phyloP scores from a whole-genome alignment of 2,888 invertebrate genomes.

The Hemithea aestivaria region DNA sequence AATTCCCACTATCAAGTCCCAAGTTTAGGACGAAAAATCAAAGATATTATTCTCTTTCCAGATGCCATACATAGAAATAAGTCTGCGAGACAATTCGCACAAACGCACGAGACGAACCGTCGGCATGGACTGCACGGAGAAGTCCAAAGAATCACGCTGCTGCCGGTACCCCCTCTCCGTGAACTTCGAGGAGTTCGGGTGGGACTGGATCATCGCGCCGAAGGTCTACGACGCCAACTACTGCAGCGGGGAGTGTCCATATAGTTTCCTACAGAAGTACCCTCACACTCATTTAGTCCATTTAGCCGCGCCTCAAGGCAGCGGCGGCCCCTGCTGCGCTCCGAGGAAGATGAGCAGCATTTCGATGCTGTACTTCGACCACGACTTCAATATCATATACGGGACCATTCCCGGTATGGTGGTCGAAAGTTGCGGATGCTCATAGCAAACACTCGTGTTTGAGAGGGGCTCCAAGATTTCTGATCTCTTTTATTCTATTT shows the following conservation, averaged over 20 bases:
- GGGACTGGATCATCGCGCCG: slow-evolving; percentile 99
- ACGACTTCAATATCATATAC: slow-evolving; percentile 91
- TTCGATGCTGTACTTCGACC: slow-evolving; percentile 94
- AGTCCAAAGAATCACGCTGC: slow-evolving; percentile 89
- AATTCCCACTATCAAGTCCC: too few species aligned
- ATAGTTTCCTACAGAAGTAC: slow-evolving; percentile 90
- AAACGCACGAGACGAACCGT: slow-evolving; percentile 87
- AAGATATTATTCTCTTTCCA: slow-evolving; percentile 37
- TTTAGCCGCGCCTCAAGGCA: slow-evolving; percentile 86
- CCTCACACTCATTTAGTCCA: slow-evolving; percentile 93
- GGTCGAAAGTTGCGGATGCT: slow-evolving; percentile 95
- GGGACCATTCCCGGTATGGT: slow-evolving; percentile 96
- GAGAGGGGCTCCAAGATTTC: slow-evolving; percentile 41
- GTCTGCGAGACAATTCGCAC: slow-evolving; percentile 71
- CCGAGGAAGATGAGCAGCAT: slow-evolving; percentile 93
- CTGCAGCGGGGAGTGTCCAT: slow-evolving; percentile 96
- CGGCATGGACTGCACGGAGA: slow-evolving; percentile 91
- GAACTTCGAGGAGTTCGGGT: slow-evolving; percentile 96
- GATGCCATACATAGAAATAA: slow-evolving; percentile 77
- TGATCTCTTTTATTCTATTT: slow-evolving; percentile 2
- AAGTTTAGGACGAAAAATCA: too few species aligned
- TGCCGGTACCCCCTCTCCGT: slow-evolving; percentile 96
- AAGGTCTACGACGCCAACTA: slow-evolving; percentile 96
- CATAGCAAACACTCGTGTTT: slow-evolving; percentile 72
- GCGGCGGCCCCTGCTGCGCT: slow-evolving; percentile 94